Evolutionary conservation across 2,888 invertebrate genomes (phyloP).

Genomic region (Latrodectus elegans): DNA sequence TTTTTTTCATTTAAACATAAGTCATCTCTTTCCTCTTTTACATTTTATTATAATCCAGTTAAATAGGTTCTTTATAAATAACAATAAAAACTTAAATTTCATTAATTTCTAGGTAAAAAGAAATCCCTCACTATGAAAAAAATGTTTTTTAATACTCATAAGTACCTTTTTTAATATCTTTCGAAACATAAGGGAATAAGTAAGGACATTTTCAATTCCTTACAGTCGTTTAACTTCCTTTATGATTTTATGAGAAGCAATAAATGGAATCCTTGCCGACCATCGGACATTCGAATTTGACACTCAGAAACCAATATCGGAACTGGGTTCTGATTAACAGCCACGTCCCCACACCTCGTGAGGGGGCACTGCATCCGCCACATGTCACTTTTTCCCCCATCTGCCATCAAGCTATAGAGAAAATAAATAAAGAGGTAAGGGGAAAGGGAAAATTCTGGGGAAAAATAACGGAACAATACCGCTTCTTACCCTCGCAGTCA

Average conservation of each 20-base stretch:
- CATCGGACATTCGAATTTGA: neutral
- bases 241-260: slow-evolving; percentile 1
- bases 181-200: too few species aligned
- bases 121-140: too few species aligned
- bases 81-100: too few species aligned
- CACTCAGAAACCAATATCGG: slow-evolving; percentile 10
- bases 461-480: neutral
- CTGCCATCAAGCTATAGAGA: slow-evolving; percentile 47
- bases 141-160: too few species aligned
- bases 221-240: neutral
- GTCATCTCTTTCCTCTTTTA: too few species aligned
- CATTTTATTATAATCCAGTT: too few species aligned
- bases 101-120: too few species aligned
- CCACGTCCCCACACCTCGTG: slow-evolving; percentile 20
- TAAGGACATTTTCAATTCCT: neutral
- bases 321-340: slow-evolving; percentile 47
- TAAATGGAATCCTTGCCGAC: neutral
- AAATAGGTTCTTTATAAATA: too few species aligned
- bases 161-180: too few species aligned
- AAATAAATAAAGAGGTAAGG: slow-evolving; percentile 10
- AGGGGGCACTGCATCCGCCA: slow-evolving; percentile 30
- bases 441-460: neutral
- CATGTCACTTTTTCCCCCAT: slow-evolving; percentile 39
- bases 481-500: slow-evolving; percentile 24
- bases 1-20: too few species aligned